Evolutionary conservation across 2,113 vertebrate species (phyloP).

Genomic region (Catharus minimus): DNA sequence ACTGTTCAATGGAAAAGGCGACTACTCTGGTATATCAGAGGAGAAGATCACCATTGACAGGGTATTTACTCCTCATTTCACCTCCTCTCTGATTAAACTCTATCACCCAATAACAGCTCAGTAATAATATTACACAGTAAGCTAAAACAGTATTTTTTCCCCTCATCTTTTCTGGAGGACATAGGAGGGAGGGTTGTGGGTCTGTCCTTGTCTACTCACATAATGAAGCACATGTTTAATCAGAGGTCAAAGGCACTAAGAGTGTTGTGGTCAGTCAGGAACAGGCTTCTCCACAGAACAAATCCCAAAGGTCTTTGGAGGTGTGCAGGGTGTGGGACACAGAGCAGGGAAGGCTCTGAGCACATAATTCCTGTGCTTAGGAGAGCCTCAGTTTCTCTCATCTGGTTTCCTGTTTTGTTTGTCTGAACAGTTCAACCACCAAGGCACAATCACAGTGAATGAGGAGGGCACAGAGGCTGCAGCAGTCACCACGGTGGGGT

Average conservation of each 20-base stretch:
- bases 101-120: neutral
- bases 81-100: neutral
- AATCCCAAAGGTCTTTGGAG: neutral
- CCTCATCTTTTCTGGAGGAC: neutral
- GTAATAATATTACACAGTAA: neutral
- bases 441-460: slow-evolving; percentile 93
- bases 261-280: neutral
- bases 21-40: slow-evolving; percentile 86
- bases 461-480: slow-evolving; percentile 95
- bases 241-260: neutral
- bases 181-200: neutral
- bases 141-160: neutral
- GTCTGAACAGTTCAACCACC: slow-evolving; percentile 87
- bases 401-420: neutral
- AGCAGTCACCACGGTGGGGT: slow-evolving; percentile 86
- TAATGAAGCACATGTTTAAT: neutral
- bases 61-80: slow-evolving; percentile 70
- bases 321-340: rapidly evolving
- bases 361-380: rapidly evolving
- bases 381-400: neutral
- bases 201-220: neutral
- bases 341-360: neutral
- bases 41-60: slow-evolving; percentile 84
- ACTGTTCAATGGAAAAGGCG: slow-evolving; percentile 80
- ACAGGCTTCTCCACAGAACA: neutral